Base-by-base conservation (phyloP, 1,140 invertebrate species). In the Spodoptera litura region DNA sequence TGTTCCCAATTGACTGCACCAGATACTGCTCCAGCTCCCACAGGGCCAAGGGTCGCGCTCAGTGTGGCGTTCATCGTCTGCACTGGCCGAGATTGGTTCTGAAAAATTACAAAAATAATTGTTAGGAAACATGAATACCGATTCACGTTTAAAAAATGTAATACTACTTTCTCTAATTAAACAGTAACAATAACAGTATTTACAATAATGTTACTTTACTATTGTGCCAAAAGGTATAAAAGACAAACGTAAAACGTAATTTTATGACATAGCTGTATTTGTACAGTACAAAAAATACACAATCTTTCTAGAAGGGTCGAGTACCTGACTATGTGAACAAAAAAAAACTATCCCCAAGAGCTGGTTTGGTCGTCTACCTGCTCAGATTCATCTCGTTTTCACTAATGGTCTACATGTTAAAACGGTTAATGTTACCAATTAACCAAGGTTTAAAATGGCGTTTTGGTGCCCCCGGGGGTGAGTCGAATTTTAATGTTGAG, bases 61-160 rank as follows among this genome's bases (percentile, higher is more conserved):
- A 88, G 79, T 74, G 86, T 85, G 66, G 84, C 74, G 73, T 83
- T 91, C 89, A 93, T 93, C 73, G 91, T 92, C 91, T 94, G 93
- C 89, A 92, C 92, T 92, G 92, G 91, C 75, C 92, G 93, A 90
- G 90, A 83, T 91, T 94, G 93, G 87, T 92, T 94, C 93, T 94
- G 93, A 82, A 85, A 81, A 86, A 81, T 82, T 72, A 20, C n/a
- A 78, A 78, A 71, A 71, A n/a, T n/a, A 61, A 68, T 70, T 15
- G 15, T 77, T 77, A 56, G 1, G 44, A 44, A 44, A 44, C 8
- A 44, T 10, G 38, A 44, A 4, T 0, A 6, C 5, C 8, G 9
- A 10, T 44, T 9, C 38, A 44, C 6, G 38, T 10, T 44, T 44
- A 44, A 44, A 44, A 31, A 31, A 31, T 31, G 31, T 31, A 31